Evolutionary conservation across 2,113 vertebrate genomes (phyloP), one percentile per base, ranked within the genome.

Genomic region (Rhinolophus ferrumequinum): DNA sequence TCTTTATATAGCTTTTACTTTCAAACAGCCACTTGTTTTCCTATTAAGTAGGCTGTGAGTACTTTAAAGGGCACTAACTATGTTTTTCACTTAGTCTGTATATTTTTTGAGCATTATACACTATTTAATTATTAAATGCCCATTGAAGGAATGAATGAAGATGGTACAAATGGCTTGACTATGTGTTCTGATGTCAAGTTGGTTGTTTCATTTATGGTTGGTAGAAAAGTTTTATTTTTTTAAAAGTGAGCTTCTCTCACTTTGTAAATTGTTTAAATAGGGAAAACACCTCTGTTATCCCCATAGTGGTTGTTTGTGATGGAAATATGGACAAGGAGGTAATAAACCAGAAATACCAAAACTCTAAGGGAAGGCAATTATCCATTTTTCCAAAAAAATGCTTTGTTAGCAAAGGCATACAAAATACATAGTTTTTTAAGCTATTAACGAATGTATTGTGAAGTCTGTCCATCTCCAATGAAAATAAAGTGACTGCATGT

Each of bases 311-410:
- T 30, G 28, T 75, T 66, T 88, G n/a, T 28, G 44, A 54, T 82
- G 10, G 56, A 56, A 8, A 38, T 88, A 73, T 64, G 30, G 13
- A 88, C 35, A 58, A 44, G 4, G 6, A 77, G 54, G 7, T 85
- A 77, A 81, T 70, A 97, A 92, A 80, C 12, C 30, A 88, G 58
- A 69, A 75, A 88, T 69, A 69, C 13, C 21, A 89, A 97, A 52
- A 8, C 21, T 81, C 10, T 44, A 91, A 91, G 6, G 10, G 47
- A 88, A 93, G 19, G 11, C 6, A 80, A 87, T 52, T 11, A 96
- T 54, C 44, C 41, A 70, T 88, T 77, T 16, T 90, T 73, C 6
- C 12, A 50, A 72, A 94, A 97, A 38, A 93, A 86, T 86, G 24
- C 3, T 88, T 84, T 86, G n/a, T 38, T 79, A 93, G n/a, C 60